These are phyloP conservation scores for Anseranas semipalmata DNA, from an alignment of 2,113 vertebrate genomes.

Conservation along the genomic window DNA sequence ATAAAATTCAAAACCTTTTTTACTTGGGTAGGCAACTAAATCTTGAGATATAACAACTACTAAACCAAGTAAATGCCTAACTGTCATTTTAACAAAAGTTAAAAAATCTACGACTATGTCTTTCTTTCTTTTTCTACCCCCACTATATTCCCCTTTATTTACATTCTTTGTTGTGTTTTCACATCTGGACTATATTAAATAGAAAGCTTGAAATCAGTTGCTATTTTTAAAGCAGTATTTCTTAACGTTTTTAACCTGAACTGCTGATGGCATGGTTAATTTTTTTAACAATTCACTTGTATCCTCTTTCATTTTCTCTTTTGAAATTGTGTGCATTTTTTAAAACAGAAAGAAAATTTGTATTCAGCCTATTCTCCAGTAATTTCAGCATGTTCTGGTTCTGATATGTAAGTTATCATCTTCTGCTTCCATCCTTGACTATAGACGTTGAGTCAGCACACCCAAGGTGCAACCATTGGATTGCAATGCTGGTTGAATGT, in stretches of 20 bases:
- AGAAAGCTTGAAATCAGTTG: neutral
- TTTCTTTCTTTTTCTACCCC: neutral
- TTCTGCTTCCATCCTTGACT: slow-evolving; percentile 31
- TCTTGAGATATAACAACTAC: neutral
- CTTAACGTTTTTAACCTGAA: neutral
- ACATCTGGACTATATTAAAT: neutral
- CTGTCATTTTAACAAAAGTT: neutral
- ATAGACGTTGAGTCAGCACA: slow-evolving; percentile 40
- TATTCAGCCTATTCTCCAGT: slow-evolving; percentile 24
- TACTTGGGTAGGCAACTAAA: neutral
- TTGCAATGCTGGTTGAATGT: slow-evolving; percentile 49
- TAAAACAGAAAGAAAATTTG: slow-evolving; percentile 17
- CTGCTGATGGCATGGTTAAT: neutral
- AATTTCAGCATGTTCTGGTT: slow-evolving; percentile 31
- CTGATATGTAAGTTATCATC: neutral
- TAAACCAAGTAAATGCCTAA: neutral
- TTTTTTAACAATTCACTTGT: neutral
- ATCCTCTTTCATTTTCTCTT: neutral
- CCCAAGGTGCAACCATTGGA: slow-evolving; percentile 17
- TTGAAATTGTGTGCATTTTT: neutral
- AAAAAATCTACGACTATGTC: neutral
- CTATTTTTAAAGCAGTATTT: neutral
- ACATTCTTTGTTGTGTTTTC: neutral
- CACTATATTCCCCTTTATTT: neutral
- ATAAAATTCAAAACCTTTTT: neutral